Base-by-base conservation (phyloP, 1,140 invertebrate species). In the Drosophila orena region DNA sequence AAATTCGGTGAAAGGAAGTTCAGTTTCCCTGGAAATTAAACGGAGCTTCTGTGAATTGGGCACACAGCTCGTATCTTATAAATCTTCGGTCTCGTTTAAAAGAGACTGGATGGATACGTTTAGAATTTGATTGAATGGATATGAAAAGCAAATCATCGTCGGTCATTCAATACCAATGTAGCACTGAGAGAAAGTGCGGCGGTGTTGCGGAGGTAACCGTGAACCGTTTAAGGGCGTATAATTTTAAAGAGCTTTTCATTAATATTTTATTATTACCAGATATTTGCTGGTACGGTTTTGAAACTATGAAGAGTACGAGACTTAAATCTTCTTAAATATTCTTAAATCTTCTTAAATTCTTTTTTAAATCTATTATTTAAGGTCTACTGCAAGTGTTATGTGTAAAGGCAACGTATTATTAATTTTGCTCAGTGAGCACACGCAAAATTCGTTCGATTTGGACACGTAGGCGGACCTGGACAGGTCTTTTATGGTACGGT, bases 41-140 rank as follows among this genome's bases (percentile, higher is more conserved):
- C 44, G 20, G 14, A 17, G 64, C 37, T 53, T 40, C 20, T 17
- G 12, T 35, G 56, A 37, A 58, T 47, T 47, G 30, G 14, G 15
- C 15, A 24, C 24, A 10, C n/a, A 27, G 20, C 24, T 60, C 38
- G 50, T 62, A 55, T 64, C 40, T 71, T 35, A 46, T 53, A 72
- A 60, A 60, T 72, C 55, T 60, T 24, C 34, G 12, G 40, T 17
- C 43, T 53, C 40, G 60, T 53, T 57, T 64, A 75, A 65, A 64
- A 44, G 71, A 43, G 22, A 58, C 47, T 53, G 52, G 52, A 46
- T 65, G 43, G 61, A 52, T 76, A 24, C 58, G 75, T 68, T 77
- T 77, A 66, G 76, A 47, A 58, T 61, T 73, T 77, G 77, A 85
- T 85, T 85, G 81, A 80, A 85, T 85, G 81, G 66, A 77, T 73